A percentile compares a stretch with the other conserved stretches of the same genome.
Evolutionary conservation across 1,140 invertebrate genomes (phyloP).

Genomic region (Cylas formicarius): DNA sequence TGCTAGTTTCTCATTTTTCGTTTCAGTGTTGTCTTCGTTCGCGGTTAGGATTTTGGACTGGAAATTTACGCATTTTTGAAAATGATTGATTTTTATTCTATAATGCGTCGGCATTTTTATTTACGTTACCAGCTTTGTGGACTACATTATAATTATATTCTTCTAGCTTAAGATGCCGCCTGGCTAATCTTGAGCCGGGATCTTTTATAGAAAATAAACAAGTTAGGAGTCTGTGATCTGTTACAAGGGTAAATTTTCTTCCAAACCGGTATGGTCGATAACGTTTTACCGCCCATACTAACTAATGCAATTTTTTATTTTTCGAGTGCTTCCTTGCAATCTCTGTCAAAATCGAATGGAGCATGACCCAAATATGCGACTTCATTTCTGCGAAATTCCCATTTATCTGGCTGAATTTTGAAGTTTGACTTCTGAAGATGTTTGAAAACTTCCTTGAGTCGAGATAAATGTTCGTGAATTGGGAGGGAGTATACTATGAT

Average conservation of each 20-base stretch:
- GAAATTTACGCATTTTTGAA: constrained; percentile 10
- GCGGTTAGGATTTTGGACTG: constrained; percentile 7
- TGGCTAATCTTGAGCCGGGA: no score
- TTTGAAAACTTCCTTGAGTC: constrained; percentile 12
- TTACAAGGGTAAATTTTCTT: constrained; percentile 16
- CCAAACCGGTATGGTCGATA: constrained; percentile 17
- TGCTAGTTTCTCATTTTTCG: no score
- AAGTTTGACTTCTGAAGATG: constrained; percentile 16
- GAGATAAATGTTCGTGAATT: constrained; percentile 2
- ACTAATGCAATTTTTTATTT: no score
- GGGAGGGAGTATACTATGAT: constrained; percentile 7
- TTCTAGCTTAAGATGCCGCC: no score
- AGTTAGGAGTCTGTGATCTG: constrained; percentile 12
- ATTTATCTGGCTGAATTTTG: constrained; percentile 20
- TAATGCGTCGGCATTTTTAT: no score
- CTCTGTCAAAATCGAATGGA: constrained; percentile 1
- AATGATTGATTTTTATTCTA: constrained; percentile 22
- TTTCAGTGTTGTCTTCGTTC: constrained; percentile 8
- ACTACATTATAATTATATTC: no score
- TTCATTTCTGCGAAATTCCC: constrained; percentile 37
- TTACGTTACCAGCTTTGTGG: no score
- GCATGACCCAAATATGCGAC: constrained; percentile 42
- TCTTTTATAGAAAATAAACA: constrained; percentile 17
- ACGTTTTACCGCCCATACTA: constrained; percentile 16
- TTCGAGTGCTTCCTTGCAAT: constrained; percentile 2